phyloP scores from a whole-genome alignment of 2,797 vertebrate genomes.

The Myoxocephalus aenaeus region DNA sequence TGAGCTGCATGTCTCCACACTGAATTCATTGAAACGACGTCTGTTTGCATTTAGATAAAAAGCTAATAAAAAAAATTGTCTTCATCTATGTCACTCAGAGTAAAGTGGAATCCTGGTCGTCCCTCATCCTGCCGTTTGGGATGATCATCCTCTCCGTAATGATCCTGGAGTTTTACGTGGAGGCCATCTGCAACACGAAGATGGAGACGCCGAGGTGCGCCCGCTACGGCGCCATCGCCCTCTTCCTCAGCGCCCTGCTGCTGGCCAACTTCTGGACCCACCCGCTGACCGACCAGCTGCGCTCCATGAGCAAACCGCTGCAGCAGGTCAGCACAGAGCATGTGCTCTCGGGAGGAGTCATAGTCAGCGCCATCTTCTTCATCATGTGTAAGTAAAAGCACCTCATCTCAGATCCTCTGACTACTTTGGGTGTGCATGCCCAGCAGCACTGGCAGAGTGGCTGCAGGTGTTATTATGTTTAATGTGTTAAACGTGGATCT shows the following conservation, averaged over 20 bases:
- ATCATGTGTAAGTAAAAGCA: conserved; percentile 87
- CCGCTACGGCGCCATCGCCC: conserved; percentile 88
- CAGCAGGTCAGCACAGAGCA: conserved; percentile 92
- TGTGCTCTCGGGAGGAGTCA: conserved; percentile 95
- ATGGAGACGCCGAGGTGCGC: conserved; percentile 91
- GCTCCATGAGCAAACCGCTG: conserved; percentile 87
- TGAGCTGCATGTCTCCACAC: neutral
- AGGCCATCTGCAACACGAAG: conserved; percentile 92
- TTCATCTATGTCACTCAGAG: conserved; percentile 79
- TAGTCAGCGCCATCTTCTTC: conserved; percentile 96
- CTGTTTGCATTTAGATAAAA: neutral
- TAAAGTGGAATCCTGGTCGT: conserved; percentile 96
- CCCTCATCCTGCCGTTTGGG: conserved; percentile 90
- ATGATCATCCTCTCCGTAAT: conserved; percentile 93
- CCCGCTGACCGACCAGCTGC: conserved; percentile 93
- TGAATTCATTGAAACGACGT: neutral
- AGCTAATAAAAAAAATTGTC: neutral
- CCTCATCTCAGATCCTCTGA: neutral
- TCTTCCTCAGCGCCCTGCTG: conserved; percentile 89
- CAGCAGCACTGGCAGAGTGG: neutral
- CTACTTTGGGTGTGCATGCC: neutral
- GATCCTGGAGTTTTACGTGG: conserved; percentile 97
- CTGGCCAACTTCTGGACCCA: conserved; percentile 98
- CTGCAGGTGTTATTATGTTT: neutral
- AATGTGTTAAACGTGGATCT: neutral